Base-by-base conservation (phyloP, 1,140 invertebrate genomes). In the Goniozus legneri region DNA sequence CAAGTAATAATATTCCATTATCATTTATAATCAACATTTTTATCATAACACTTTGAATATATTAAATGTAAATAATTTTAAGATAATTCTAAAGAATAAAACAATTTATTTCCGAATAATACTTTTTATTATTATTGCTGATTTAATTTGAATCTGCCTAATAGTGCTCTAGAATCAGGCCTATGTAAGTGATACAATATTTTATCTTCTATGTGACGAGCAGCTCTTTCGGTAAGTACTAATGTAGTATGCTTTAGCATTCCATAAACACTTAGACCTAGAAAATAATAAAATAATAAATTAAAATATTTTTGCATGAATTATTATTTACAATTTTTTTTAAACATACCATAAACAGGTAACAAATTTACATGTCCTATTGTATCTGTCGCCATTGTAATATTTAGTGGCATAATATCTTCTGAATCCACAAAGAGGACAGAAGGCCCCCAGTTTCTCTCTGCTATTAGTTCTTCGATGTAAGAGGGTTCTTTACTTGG, bases 181-280 rank as follows among this genome's bases (percentile, higher is more conserved):
- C 83, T 80, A 71, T 95, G 78, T 3, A 95, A 69, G 47, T 89
- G 82, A 53, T 78, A 82, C n/a, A 98, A 65, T 20, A 98, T 62
- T 74, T 86, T 88, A 43, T 92, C 81, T 78, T 98, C 92, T 54
- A 99, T 85, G 56, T 80, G 78, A 62, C 94, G 84, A 1, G 92
- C 82, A 8, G 95, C 95, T 35, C 80, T 77, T 54, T 88, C 73
- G 2, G 96, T 98, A 1, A 99, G 67, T 1, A 99, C 86, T 12
- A 99, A 67, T 0, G 95, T 98, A 47, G 95, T 86, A 76, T 98
- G 91, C 78, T 98, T 99, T 24, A 98, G 68, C 91, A 99, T 97
- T 68, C 81, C 96, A 58, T 88, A 87, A 0, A 89, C 86, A 75
- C 90, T 90, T 2, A 91, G 71, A 13, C 88, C 77, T 80, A 42